Evolutionary conservation across 1,140 invertebrate species (phyloP).

Genomic region (Vollenhovia emeryi): DNA sequence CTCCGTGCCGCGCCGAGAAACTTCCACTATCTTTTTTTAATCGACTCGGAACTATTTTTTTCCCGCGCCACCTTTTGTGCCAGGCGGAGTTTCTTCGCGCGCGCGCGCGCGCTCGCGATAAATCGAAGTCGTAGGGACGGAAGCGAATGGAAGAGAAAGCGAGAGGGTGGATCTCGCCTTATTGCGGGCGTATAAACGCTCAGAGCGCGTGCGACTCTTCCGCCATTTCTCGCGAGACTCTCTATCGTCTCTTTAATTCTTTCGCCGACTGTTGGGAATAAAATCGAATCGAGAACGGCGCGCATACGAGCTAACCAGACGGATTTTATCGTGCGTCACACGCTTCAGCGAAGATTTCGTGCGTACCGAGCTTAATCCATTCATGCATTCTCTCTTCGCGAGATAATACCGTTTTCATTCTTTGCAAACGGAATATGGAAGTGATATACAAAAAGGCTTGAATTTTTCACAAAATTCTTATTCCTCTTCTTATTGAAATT

Average conservation of each 20-base stretch:
- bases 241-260: slow-evolving; percentile 45
- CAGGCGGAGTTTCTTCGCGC: not conserved
- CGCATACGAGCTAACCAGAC: slow-evolving; percentile 42
- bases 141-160: slow-evolving; percentile 1
- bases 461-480: not conserved
- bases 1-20: not conserved
- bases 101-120: slow-evolving; percentile 38
- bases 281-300: slow-evolving; percentile 41
- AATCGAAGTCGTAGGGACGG: slow-evolving; percentile 19
- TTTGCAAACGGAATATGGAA: not conserved
- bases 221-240: slow-evolving; percentile 46
- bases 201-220: slow-evolving; percentile 30
- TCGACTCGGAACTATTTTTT: slow-evolving; percentile 45
- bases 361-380: slow-evolving; percentile 40
- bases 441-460: not conserved
- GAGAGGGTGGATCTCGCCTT: slow-evolving; percentile 10
- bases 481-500: not conserved
- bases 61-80: slow-evolving; percentile 12
- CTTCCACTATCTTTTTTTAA: slow-evolving; percentile 46
- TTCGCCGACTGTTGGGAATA: slow-evolving; percentile 3
- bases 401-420: not conserved
- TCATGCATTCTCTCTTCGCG: slow-evolving; percentile 25
- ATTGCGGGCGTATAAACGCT: slow-evolving; percentile 41
- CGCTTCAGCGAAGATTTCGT: slow-evolving; percentile 41
- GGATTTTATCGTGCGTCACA: slow-evolving; percentile 46